Percentiles rank a stretch among this genome's conserved stretches.
These are phyloP conservation scores for Casuarius casuarius DNA, from an alignment of 2,113 vertebrate genomes.

Conservation along the genomic window DNA sequence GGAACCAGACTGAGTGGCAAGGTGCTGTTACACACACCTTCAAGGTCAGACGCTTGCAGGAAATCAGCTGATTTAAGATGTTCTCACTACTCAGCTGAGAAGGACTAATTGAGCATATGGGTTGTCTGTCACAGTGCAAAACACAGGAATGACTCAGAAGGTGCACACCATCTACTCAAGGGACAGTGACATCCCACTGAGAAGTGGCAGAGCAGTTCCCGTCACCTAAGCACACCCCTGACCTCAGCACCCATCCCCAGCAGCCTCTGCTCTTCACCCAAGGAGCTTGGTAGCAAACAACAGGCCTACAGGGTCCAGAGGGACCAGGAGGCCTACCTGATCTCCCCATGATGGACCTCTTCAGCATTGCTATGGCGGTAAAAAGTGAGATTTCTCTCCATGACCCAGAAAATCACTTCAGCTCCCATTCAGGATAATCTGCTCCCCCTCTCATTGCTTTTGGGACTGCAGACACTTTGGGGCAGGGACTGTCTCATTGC, in stretches of 20 bases:
- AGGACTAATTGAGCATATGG: rapidly evolving
- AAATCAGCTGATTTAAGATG: rapidly evolving
- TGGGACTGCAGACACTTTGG: neutral
- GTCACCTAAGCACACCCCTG: neutral
- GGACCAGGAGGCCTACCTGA: neutral
- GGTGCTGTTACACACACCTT: neutral
- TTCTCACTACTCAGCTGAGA: neutral
- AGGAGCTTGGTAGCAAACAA: neutral
- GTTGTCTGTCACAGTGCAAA: no score
- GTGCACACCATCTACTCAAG: neutral
- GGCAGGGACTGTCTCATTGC: neutral
- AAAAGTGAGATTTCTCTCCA: neutral
- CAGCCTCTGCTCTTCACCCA: neutral
- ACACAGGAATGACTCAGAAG: neutral
- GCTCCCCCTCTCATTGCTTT: neutral
- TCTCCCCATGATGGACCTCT: neutral
- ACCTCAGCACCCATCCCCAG: neutral
- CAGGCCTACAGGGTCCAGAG: neutral
- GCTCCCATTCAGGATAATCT: rapidly evolving
- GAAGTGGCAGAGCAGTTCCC: neutral
- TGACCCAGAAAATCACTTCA: neutral
- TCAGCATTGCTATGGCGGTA: neutral
- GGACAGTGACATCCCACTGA: neutral
- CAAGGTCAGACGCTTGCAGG: neutral
- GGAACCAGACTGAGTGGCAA: neutral